Conservation (phyloP, 2,113 vertebrate species). For the Eurystomus gularis region DNA sequence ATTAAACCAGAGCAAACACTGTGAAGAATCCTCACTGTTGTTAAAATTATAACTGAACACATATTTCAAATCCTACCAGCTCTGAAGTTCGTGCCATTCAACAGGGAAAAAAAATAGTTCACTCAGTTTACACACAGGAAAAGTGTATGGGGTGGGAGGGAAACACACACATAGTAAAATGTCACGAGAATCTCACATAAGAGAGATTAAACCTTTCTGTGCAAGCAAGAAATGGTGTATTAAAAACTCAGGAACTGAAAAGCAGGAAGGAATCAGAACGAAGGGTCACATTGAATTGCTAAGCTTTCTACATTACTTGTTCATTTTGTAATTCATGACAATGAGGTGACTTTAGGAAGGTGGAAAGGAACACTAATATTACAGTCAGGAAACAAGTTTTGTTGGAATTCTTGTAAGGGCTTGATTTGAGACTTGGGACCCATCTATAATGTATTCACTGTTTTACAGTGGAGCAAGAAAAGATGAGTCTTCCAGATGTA, state of each 20-base stretch:
- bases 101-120: not conserved
- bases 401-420: conserved; percentile 15
- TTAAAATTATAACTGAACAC: not conserved
- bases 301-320: conserved; percentile 17
- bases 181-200: not conserved
- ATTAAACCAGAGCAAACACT: not conserved
- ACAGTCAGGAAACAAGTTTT: conserved; percentile 48
- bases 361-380: conserved; percentile 29
- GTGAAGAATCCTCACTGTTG: not conserved
- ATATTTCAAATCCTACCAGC: not conserved
- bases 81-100: not conserved
- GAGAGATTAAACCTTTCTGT: conserved; percentile 1
- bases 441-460: not conserved
- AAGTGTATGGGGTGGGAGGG: not conserved
- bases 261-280: conserved; percentile 19
- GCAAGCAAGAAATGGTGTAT: conserved; percentile 26
- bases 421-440: not conserved
- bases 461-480: not conserved
- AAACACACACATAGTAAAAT: conserved; percentile 14
- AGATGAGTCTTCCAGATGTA: not conserved
- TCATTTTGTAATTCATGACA: conserved; percentile 44
- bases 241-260: conserved; percentile 29
- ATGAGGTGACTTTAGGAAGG: conserved; percentile 49
- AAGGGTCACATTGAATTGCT: not conserved
- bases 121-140: not conserved